Base-by-base conservation (phyloP, 2,888 invertebrate genomes). In the Chrysolina americana region DNA sequence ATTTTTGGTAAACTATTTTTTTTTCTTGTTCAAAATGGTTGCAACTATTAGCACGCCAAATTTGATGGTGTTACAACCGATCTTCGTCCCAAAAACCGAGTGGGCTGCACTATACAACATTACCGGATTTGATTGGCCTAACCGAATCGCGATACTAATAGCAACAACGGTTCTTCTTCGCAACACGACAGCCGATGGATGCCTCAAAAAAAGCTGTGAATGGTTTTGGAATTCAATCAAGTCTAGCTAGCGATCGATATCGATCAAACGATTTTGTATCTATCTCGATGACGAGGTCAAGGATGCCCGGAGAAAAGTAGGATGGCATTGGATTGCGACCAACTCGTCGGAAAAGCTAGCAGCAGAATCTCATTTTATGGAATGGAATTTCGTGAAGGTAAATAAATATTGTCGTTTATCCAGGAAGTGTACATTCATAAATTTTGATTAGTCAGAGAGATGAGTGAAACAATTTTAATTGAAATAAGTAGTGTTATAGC, bases 261-360 rank as follows among this genome's bases (percentile, higher is more conserved):
- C 64, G 19, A 44, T 65, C 41, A 21, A 65, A 47, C 64, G 23
- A 65, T 65, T 65, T 44, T 19, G 64, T 19, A 19, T 19, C 19
- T 19, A 50, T 50, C 21, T 48, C 28, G n/a, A 50, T n/a, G n/a
- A 28, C 15, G 23, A 65, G 65, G 65, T 65, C 65, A 65, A 48
- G 65, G 65, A 65, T 65, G n/a, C 23, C 23, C 44, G 19, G n/a
- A 48, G 11, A 65, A 65, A 65, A 21, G 48, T 36, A 48, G 23
- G 47, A 28, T 65, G 56, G 56, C 23, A 56, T 23, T 48, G 9
- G 48, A 48, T 17, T 44, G 21, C 48, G 13, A 65, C 48, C 28
- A 65, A 65, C 64, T 44, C 44, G 64, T n/a, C 21, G 9, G 10
- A 19, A 17, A 17, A 44, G 2, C 41, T 19, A 44, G 17, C n/a